phyloP scores from a whole-genome alignment of 2,797 vertebrate species.

The Falco rusticolus region DNA sequence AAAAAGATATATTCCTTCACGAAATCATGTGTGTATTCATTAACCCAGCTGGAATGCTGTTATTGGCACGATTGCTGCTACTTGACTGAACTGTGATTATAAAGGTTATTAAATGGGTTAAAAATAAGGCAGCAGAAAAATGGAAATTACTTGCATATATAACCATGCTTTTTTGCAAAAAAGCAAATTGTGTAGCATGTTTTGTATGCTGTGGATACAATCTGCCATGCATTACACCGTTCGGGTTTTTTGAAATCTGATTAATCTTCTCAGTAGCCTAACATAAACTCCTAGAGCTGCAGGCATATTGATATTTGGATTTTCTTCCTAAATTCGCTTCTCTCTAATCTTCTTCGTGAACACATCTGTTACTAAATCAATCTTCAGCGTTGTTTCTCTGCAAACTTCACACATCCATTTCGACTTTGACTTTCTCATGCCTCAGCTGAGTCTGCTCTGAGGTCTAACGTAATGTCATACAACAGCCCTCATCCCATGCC shows the following conservation, averaged over 20 bases:
- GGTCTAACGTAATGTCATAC: background rate
- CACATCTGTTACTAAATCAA: constrained; percentile 52
- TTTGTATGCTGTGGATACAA: background rate
- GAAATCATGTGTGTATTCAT: constrained; percentile 57
- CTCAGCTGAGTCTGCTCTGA: background rate
- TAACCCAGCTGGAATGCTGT: constrained; percentile 48
- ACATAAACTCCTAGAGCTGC: constrained; percentile 47
- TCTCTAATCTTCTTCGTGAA: constrained; percentile 48
- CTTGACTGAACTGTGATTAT: constrained; percentile 48
- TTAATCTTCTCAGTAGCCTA: constrained; percentile 54
- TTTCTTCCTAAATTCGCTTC: constrained; percentile 31
- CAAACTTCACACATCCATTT: background rate
- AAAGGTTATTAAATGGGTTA: constrained; percentile 59
- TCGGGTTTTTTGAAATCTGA: constrained; percentile 31
- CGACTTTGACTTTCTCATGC: constrained; percentile 2
- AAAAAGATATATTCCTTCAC: constrained; percentile 51
- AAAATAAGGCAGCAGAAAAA: constrained; percentile 59
- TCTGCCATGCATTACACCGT: background rate
- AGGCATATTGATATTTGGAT: constrained; percentile 62
- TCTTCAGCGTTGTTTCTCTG: background rate
- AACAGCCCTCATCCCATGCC: background rate
- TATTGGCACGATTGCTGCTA: constrained; percentile 16
- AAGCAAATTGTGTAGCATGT: background rate
- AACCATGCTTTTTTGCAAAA: background rate
- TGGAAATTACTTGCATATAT: constrained; percentile 25